These are phyloP conservation scores for Entelurus aequoreus DNA, from an alignment of 2,113 vertebrate species.

Conservation along the genomic window DNA sequence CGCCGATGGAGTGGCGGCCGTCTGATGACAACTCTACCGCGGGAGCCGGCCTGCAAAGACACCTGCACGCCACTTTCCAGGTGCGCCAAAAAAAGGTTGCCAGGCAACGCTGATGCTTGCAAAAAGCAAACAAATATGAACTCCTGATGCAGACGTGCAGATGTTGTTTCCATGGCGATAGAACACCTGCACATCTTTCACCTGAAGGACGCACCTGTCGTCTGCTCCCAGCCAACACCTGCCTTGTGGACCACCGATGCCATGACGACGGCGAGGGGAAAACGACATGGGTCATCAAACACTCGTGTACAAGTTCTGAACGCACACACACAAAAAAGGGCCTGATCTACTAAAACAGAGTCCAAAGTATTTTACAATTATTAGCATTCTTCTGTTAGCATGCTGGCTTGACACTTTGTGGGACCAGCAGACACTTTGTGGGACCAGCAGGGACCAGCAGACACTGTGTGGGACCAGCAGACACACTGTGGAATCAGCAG, in stretches of 20 bases:
- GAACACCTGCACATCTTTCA: slow-evolving; percentile 46
- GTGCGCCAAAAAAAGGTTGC: slow-evolving; percentile 49
- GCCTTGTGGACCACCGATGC: slow-evolving; percentile 10
- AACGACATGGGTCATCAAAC: too few species aligned
- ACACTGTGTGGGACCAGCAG: too few species aligned
- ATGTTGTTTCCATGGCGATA: slow-evolving; percentile 23
- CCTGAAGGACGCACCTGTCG: slow-evolving; percentile 19
- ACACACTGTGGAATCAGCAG: too few species aligned
- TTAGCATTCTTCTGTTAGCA: too few species aligned
- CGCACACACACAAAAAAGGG: too few species aligned
- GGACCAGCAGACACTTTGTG: too few species aligned
- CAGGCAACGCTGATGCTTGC: slow-evolving; percentile 46
- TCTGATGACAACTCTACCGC: slow-evolving; percentile 20
- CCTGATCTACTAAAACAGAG: too few species aligned
- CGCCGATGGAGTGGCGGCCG: slow-evolving; percentile 23
- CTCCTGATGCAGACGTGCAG: background rate
- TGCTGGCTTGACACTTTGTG: too few species aligned
- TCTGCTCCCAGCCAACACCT: slow-evolving; percentile 42
- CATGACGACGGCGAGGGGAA: too few species aligned
- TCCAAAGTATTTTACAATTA: too few species aligned
- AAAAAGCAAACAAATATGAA: slow-evolving; percentile 33
- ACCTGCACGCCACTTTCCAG: slow-evolving; percentile 38
- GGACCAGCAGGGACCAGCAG: too few species aligned
- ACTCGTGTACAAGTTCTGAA: too few species aligned
- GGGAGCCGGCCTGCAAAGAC: slow-evolving; percentile 28